Base-by-base conservation (phyloP, 35 echinoderm and acorn worm genomes). In the Chiridota heheva region DNA sequence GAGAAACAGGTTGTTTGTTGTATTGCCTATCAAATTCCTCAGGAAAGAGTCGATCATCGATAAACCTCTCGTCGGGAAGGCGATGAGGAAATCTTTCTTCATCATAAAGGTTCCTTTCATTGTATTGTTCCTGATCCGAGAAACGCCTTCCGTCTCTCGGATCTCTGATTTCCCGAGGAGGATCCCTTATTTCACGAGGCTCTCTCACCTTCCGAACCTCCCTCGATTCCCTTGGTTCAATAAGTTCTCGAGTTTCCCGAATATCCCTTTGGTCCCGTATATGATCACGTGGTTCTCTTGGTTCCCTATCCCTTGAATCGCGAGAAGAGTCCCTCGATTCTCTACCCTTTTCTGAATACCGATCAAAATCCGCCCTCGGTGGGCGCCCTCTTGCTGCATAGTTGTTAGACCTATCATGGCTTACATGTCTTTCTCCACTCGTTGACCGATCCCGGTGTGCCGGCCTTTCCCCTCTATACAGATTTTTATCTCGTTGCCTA, bases 1-100 rank as follows among this genome's bases (percentile, higher is more conserved):
- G 80, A 67, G 84, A 83, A 59, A 93, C 74, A 67, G 85, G 90
- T 57, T 93, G 85, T 47, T 93, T 93, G 17, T 73, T 49, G 60
- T 82, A 93, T 75, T 93, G 78, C 51, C 67, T 84, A 62, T 84
- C 82, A 29, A 64, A 64, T 42, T 84, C 82, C 7, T 84, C 82
- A 12, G 61, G 82, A 16, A 40, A 72, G 48, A 60, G 73, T 34
- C 68, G 36, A 6, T 82, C 63, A 12, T 84, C 82, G 34, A 20
- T 4, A n/a, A 62, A 62, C 17, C 62, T 58, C n/a, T 43, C 27
- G 29, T 78, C 75, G 26, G 51, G 75, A 42, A 40, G 62, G 20
- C 75, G 17, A n/a, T 78, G 75, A 10, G 38, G 27, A 37, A 60
- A 78, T 29, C 75, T 36, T 38, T 78, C 75, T 39, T 78, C 75